A percentile compares a stretch with the other conserved stretches of the same genome.
Evolutionary conservation across 2,888 invertebrate genomes (phyloP).

Genomic region (Carcina quercana): DNA sequence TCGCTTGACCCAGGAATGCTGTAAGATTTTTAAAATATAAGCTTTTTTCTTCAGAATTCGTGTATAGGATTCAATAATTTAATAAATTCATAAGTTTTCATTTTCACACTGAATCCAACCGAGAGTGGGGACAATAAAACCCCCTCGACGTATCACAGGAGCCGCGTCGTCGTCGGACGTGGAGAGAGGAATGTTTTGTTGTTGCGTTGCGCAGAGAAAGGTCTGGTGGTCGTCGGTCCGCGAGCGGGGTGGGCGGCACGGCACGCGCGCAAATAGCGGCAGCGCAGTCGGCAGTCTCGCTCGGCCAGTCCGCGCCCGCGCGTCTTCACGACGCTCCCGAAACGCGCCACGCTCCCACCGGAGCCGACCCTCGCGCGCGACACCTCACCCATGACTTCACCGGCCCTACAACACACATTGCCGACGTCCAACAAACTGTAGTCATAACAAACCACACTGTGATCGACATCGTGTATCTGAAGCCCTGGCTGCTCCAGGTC

Average conservation of each 20-base stretch:
- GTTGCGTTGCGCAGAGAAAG: constrained; percentile 68
- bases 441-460: constrained; percentile 6
- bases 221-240: constrained; percentile 43
- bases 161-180: constrained; percentile 36
- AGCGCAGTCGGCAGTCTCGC: constrained; percentile 30
- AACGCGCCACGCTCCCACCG: constrained; percentile 5
- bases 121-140: too few species aligned
- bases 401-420: not conserved
- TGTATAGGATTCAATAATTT: too few species aligned
- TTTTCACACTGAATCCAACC: too few species aligned
- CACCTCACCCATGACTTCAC: constrained; percentile 19
- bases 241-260: constrained; percentile 50
- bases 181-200: constrained; percentile 45
- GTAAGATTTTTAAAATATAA: too few species aligned
- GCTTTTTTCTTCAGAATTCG: too few species aligned
- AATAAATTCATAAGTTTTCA: too few species aligned
- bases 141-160: too few species aligned
- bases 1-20: too few species aligned
- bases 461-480: constrained; percentile 20
- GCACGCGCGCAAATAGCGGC: constrained; percentile 66
- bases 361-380: constrained; percentile 4
- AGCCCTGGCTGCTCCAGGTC: constrained; percentile 30
- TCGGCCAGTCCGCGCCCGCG: constrained; percentile 42
- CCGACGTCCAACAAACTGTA: not conserved
- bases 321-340: constrained; percentile 19